A percentile compares a stretch with the other conserved stretches of the same genome.
Conservation (phyloP, 2,113 vertebrate species). For the Chauna torquata region DNA sequence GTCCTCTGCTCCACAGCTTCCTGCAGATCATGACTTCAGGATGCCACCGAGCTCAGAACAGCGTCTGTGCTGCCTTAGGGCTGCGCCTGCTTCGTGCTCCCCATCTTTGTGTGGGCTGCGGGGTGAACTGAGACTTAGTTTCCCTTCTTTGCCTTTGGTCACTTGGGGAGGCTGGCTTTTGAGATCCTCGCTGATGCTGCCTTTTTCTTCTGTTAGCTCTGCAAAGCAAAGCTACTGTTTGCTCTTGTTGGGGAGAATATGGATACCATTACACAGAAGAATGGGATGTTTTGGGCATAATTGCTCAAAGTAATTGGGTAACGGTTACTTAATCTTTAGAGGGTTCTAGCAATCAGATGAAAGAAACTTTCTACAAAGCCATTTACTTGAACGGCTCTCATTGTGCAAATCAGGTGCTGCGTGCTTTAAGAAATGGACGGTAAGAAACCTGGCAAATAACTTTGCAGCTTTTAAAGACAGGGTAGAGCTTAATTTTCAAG, state of each 20-base stretch:
- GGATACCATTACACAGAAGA: background rate
- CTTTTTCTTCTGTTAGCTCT: background rate
- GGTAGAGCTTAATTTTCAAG: background rate
- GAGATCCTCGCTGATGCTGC: background rate
- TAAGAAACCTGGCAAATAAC: background rate
- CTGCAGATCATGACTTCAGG: background rate
- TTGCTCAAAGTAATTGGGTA: background rate
- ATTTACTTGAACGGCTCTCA: background rate
- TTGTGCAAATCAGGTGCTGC: background rate
- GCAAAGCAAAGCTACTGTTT: background rate
- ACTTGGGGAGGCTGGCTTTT: background rate
- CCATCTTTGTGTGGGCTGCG: background rate
- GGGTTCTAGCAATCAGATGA: background rate
- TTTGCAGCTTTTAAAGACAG: background rate
- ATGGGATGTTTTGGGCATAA: background rate
- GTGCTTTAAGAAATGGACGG: background rate
- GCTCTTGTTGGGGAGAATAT: background rate
- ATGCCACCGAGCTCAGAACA: background rate
- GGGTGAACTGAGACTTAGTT: accelerated
- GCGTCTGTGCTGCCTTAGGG: accelerated
- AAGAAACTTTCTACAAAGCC: background rate
- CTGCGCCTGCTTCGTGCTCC: background rate
- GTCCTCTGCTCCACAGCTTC: background rate
- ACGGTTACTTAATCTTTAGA: background rate
- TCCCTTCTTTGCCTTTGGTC: background rate